These are phyloP conservation scores for Drosophila yakuba DNA, from an alignment of 1,140 invertebrate species.

Conservation along the genomic window DNA sequence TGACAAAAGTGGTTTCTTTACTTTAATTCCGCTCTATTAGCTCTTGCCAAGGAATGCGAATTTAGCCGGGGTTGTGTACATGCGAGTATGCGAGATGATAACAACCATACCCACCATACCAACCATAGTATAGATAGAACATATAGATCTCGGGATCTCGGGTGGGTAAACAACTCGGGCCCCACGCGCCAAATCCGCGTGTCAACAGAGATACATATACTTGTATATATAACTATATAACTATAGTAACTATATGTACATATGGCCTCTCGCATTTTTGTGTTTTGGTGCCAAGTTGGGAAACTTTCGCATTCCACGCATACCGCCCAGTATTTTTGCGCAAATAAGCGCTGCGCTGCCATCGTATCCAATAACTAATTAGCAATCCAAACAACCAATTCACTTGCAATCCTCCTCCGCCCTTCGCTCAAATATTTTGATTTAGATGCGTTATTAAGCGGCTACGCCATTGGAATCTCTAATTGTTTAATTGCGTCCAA, in stretches of 20 bases:
- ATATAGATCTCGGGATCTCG: constrained; percentile 67
- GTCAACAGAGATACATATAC: constrained; percentile 52
- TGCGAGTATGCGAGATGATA: constrained; percentile 26
- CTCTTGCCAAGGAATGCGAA: constrained; percentile 65
- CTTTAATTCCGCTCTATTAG: constrained; percentile 44
- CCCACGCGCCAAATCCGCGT: constrained; percentile 67
- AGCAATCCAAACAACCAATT: constrained; percentile 59
- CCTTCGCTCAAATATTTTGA: constrained; percentile 34
- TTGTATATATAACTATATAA: too few species aligned
- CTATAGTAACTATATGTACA: not conserved
- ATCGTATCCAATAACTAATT: constrained; percentile 64
- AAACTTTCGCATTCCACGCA: constrained; percentile 68
- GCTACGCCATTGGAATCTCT: constrained; percentile 68
- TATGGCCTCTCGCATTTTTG: constrained; percentile 17
- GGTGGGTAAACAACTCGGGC: constrained; percentile 60
- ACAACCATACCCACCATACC: not conserved
- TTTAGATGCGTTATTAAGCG: constrained; percentile 77
- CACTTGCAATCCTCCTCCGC: constrained; percentile 6
- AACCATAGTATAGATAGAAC: not conserved
- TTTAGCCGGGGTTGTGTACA: constrained; percentile 38
- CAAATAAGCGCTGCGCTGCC: constrained; percentile 25
- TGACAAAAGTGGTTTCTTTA: constrained; percentile 65
- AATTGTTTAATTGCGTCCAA: constrained; percentile 76
- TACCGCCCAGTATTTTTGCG: constrained; percentile 60
- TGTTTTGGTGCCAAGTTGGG: constrained; percentile 57